Conservation (phyloP, 2,888 invertebrate genomes). For the Mythimna vitellina region DNA sequence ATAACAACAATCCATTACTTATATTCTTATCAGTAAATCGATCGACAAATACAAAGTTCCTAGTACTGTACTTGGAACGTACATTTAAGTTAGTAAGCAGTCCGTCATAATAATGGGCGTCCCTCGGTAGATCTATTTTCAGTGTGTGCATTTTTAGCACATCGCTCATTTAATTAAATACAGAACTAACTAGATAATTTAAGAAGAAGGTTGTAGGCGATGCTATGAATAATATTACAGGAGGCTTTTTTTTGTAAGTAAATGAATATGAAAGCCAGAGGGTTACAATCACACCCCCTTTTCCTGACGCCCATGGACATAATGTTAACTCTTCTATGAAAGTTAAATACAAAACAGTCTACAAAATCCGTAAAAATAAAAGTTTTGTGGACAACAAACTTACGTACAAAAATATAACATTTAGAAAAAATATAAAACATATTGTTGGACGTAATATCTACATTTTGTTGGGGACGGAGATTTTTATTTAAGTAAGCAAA, state of each 20-base stretch:
- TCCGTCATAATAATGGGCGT: too few species aligned
- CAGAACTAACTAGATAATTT: too few species aligned
- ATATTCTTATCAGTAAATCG: constrained; percentile 35
- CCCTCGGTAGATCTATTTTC: too few species aligned
- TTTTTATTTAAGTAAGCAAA: constrained; percentile 10
- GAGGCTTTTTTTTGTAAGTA: too few species aligned
- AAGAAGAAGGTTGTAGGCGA: too few species aligned
- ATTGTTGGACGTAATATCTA: neutral
- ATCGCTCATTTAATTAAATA: too few species aligned
- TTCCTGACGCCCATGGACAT: neutral
- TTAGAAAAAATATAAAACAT: neutral
- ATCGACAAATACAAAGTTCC: constrained; percentile 22
- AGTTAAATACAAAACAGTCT: neutral
- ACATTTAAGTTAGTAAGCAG: neutral
- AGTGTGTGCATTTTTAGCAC: too few species aligned
- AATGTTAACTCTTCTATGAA: neutral
- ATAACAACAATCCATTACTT: constrained; percentile 29
- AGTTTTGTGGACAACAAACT: neutral
- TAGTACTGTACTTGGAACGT: constrained; percentile 1
- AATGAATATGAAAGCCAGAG: too few species aligned
- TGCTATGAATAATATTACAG: too few species aligned
- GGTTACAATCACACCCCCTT: too few species aligned
- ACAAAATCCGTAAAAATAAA: neutral
- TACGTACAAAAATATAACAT: neutral
- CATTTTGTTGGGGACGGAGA: neutral